A percentile compares a stretch with the other conserved stretches of the same genome.
Conservation (phyloP, 2,113 vertebrate species). For the Protomyctophum bolini region DNA sequence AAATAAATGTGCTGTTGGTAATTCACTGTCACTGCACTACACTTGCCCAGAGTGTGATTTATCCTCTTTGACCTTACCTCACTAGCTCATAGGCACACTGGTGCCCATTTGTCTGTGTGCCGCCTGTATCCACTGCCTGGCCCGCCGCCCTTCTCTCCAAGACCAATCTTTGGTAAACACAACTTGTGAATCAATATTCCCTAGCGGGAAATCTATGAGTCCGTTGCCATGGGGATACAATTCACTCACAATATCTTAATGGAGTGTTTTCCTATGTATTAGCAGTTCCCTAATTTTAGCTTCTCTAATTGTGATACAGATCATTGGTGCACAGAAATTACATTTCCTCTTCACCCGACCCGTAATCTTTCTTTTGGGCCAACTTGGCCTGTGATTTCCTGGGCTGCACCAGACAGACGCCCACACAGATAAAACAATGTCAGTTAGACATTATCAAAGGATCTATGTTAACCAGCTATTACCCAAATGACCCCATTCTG, state of each 20-base stretch:
- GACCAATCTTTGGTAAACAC: background rate
- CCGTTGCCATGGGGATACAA: background rate
- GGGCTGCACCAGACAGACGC: no score
- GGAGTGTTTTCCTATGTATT: background rate
- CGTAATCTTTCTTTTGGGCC: background rate
- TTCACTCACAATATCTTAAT: background rate
- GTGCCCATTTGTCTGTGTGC: constrained; percentile 27
- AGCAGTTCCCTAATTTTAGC: background rate
- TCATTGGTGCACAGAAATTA: background rate
- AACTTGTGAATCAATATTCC: constrained; percentile 5
- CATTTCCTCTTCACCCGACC: background rate
- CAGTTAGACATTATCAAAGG: background rate
- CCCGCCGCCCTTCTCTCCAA: background rate
- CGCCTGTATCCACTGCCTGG: background rate
- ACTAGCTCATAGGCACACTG: constrained; percentile 6
- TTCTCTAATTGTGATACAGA: background rate
- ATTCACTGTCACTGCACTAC: constrained; percentile 41
- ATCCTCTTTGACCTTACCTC: constrained; percentile 9
- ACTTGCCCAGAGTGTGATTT: constrained; percentile 14
- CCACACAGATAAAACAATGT: background rate
- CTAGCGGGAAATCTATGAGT: background rate
- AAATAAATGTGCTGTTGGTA: constrained; percentile 17
- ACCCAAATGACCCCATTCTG: constrained; percentile 7
- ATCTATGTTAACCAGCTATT: background rate
- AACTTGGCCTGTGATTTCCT: no score